Evolutionary conservation across 2,888 invertebrate genomes (phyloP).

Genomic region (Tholera decimalis): DNA sequence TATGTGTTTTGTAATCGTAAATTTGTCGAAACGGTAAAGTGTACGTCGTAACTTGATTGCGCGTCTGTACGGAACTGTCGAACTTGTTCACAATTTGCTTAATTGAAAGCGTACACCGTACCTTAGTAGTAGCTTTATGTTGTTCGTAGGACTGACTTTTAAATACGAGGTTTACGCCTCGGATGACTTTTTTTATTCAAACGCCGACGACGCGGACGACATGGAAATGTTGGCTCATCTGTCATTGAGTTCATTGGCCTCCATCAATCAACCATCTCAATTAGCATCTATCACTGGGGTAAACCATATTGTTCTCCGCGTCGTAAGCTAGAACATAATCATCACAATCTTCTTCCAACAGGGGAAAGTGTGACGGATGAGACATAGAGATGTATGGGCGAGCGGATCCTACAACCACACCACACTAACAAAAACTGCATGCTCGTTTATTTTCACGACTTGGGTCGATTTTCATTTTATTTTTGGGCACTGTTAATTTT

Average conservation of each 20-base stretch:
- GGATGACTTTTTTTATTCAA: slow-evolving; percentile 70
- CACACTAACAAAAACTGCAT: slow-evolving; percentile 81
- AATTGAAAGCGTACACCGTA: slow-evolving; percentile 78
- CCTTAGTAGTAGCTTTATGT: slow-evolving; percentile 91
- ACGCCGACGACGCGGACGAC: slow-evolving; percentile 76
- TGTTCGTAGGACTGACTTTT: slow-evolving; percentile 86
- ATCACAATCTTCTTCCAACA: slow-evolving; percentile 82
- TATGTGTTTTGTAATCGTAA: slow-evolving; percentile 91
- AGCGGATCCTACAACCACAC: slow-evolving; percentile 85
- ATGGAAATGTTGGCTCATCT: slow-evolving; percentile 51
- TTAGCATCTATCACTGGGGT: slow-evolving; percentile 47
- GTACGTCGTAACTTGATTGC: slow-evolving; percentile 74
- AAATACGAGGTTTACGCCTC: slow-evolving; percentile 78
- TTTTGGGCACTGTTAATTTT: slow-evolving; percentile 84
- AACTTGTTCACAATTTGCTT: slow-evolving; percentile 54
- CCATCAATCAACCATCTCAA: slow-evolving; percentile 63
- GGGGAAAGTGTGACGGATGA: slow-evolving; percentile 85
- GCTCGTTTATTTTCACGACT: slow-evolving; percentile 78
- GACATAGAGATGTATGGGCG: slow-evolving; percentile 87
- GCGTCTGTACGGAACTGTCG: slow-evolving; percentile 49
- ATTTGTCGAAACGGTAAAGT: slow-evolving; percentile 88
- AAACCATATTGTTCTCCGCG: slow-evolving; percentile 72
- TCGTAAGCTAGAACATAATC: slow-evolving; percentile 76
- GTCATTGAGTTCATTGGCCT: slow-evolving; percentile 46
- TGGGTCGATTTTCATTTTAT: slow-evolving; percentile 73